Evolutionary conservation across 2,888 invertebrate species (phyloP).

Genomic region (Silvanus unidentatus): DNA sequence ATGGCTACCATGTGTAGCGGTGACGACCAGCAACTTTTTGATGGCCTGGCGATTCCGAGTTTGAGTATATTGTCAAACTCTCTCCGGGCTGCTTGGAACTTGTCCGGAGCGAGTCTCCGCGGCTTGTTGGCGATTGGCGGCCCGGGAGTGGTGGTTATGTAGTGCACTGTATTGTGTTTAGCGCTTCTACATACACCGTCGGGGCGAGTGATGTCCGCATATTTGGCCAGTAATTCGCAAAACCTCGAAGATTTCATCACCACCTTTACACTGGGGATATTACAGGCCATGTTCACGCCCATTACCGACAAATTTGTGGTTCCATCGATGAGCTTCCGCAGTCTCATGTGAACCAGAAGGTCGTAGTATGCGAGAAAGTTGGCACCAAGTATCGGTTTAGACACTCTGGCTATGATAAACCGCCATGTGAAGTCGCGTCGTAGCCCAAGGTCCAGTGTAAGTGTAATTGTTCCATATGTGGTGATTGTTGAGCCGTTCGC

Average conservation of each 20-base stretch:
- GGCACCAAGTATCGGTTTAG: no score
- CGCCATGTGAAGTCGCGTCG: no score
- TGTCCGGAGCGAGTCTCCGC: constrained; percentile 31
- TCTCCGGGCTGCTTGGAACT: constrained; percentile 25
- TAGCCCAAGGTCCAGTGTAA: no score
- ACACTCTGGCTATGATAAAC: no score
- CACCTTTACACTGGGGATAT: constrained; percentile 2
- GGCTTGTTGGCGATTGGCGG: constrained; percentile 28
- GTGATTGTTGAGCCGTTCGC: constrained; percentile 32
- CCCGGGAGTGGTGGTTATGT: constrained; percentile 26
- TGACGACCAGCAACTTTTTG: constrained; percentile 30
- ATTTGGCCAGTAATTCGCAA: constrained; percentile 9
- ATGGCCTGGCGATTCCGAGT: constrained; percentile 22
- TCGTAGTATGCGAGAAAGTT: constrained; percentile 32
- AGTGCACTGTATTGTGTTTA: constrained; percentile 22
- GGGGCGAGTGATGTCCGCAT: constrained; percentile 12
- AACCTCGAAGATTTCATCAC: constrained; percentile 9
- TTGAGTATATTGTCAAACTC: constrained; percentile 32
- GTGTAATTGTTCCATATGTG: constrained; percentile 33
- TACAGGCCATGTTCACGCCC: constrained; percentile 5
- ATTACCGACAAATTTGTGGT: constrained; percentile 5
- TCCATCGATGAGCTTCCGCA: constrained; percentile 22
- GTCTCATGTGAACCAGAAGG: constrained; percentile 30
- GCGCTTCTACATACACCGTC: not conserved
- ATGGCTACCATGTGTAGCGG: constrained; percentile 36